Base-by-base conservation (phyloP, 2,113 vertebrate species). In the Hemibagrus wyckioides region DNA sequence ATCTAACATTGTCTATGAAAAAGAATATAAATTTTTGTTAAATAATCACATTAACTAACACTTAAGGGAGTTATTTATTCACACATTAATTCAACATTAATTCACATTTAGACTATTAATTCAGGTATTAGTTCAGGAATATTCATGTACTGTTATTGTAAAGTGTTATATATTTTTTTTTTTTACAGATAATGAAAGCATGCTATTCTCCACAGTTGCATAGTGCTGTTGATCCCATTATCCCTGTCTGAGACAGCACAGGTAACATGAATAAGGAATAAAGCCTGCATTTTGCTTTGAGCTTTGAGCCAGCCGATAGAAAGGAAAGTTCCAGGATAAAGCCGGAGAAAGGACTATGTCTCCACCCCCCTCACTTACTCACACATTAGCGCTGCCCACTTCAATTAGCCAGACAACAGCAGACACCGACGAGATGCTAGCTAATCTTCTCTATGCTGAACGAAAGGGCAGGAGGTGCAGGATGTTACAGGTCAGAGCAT, bases 341-440 rank as follows among this genome's bases (percentile, higher is more conserved):
- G 81, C 75, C 57, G 25, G 65, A 50, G 30, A 86, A 63, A 73
- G 76, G 85, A 57, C 2, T 15, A 28, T 23, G n/a, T 30, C 48
- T 4, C 11, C 0, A 36, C 25, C 8, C 33, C 19, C 19, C 67
- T 23, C 57, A 21, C 54, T 19, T 19, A 63, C 39, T 30, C 54
- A 63, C 52, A 30, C 86, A 86, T 86, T 80, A 89, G 39, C 36
- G 33, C 85, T 80, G 88, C 81, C 85, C 88, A 80, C 85, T 86
- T 86, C 85, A 84, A 81, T 86, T 89, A 84, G 50, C 82, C 36
- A 84, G 85, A 84, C 39, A 69, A 50, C 28, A 65, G 84, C 88
- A 50, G 71, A 48, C 33, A 10, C 54, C 5, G 84, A 54, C 17
- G 33, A 56, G 80, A 30, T 41, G 54, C 84, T 44, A 48, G 54